Base-by-base conservation (phyloP, 1,140 invertebrate species). In the Drosophila prosaltans region DNA sequence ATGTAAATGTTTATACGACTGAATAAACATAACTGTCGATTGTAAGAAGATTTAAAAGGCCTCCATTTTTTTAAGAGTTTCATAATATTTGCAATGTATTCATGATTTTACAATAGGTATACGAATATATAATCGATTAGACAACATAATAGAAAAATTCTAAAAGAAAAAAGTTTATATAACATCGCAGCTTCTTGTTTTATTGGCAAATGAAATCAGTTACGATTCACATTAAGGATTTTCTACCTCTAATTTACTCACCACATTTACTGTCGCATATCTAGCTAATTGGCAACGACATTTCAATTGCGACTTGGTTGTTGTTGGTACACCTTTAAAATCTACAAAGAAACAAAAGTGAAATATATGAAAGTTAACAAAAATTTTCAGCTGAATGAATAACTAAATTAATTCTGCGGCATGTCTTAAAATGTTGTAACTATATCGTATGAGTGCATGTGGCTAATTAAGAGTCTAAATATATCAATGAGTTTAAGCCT, bases 381-480 rank as follows among this genome's bases (percentile, higher is more conserved):
- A 51, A 24, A 2, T 51, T 51, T 48, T 51, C 24, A 24, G 24
- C 45, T 10, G 21, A 51, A 10, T 51, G 45, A 51, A 51, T 51
- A 26, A 51, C 45, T 51, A 26, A 51, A 51, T 51, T 51, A 51
- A 51, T 51, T 51, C 45, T 26, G 45, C 10, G 45, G 45, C n/a
- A 24, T 51, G 45, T 48, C 45, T 48, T 7, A 48, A 48, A 24
- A 48, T 48, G 9, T 51, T 51, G 8, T 51, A 26, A 21, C 21
- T 51, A 8, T 45, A 45, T 48, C 43, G 45, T 48, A 48, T 45
- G 45, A 55, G 16, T 4, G 28, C 71, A 69, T 55, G 62, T 63
- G 71, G 43, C 70, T 58, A 48, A 61, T 40, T 51, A 58, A 43
- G 26, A 51, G 45, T 51, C 45, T 10, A 41, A n/a, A 62, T 58